Conservation (phyloP, 37 sponge, comb jelly and placozoan species). For the Corticium candelabrum region DNA sequence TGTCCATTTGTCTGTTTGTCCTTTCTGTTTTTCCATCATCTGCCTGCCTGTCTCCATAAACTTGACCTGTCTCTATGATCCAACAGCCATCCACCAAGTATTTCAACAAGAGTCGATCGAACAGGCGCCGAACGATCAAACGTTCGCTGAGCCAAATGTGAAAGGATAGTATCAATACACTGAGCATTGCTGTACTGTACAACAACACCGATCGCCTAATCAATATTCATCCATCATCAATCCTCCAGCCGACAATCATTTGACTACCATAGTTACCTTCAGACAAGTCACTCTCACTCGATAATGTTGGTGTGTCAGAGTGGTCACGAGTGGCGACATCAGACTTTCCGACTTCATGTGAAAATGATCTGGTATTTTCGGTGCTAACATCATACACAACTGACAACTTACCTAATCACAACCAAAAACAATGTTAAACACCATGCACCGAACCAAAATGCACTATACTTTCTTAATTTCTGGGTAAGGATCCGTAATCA, state of each 20-base stretch:
- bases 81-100: constrained; percentile 62
- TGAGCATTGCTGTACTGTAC: background rate
- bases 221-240: background rate
- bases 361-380: constrained; percentile 39
- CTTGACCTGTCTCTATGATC: constrained; percentile 14
- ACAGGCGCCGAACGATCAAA: constrained; percentile 74
- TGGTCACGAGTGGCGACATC: constrained; percentile 65
- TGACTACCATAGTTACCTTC: constrained; percentile 36
- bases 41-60: no score
- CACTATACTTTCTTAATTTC: constrained; percentile 86
- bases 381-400: constrained; percentile 34
- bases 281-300: constrained; percentile 66
- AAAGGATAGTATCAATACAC: constrained; percentile 19
- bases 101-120: constrained; percentile 36
- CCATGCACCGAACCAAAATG: background rate
- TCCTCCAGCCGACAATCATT: no score
- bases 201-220: constrained; percentile 7
- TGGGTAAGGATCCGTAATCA: constrained; percentile 78
- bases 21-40: no score
- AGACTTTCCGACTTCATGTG: constrained; percentile 64
- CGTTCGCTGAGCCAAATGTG: constrained; percentile 61
- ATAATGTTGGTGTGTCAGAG: constrained; percentile 87
- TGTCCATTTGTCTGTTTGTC: no score
- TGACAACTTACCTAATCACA: constrained; percentile 16
- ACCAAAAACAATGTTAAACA: background rate